These are phyloP conservation scores for Syrphus vitripennis DNA, from an alignment of 2,888 invertebrate genomes.

Conservation along the genomic window DNA sequence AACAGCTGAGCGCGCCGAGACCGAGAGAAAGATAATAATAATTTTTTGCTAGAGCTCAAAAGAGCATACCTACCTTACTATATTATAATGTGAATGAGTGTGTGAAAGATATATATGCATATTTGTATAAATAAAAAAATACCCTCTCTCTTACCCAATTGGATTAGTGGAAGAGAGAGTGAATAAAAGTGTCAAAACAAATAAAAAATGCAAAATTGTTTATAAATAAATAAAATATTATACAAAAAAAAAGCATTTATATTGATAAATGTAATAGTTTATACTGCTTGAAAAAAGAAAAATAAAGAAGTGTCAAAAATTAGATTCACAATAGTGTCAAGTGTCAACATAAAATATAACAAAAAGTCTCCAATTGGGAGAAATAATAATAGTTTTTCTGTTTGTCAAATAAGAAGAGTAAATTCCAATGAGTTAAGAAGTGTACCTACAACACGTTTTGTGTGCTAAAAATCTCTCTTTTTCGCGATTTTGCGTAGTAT, in stretches of 20 bases:
- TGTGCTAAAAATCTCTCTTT: constrained; percentile 33
- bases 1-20: constrained; percentile 62
- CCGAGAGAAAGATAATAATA: not conserved
- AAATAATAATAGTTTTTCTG: not conserved
- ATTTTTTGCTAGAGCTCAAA: not conserved
- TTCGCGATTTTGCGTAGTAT: constrained; percentile 14
- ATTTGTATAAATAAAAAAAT: not conserved
- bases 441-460: constrained; percentile 25
- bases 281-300: not conserved
- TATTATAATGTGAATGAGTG: constrained; percentile 10
- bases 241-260: constrained; percentile 4
- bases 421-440: constrained; percentile 30
- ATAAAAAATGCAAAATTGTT: constrained; percentile 18
- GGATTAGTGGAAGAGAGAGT: constrained; percentile 71
- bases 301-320: constrained; percentile 30
- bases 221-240: constrained; percentile 22
- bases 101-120: constrained; percentile 8
- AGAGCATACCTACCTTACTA: no score
- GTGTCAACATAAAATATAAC: constrained; percentile 32
- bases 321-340: not conserved
- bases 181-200: constrained; percentile 60
- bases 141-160: constrained; percentile 71
- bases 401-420: not conserved
- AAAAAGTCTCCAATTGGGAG: constrained; percentile 42
- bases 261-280: not conserved